Evolutionary conservation across 2,888 invertebrate genomes (phyloP).

Genomic region (Euplexia lucipara): DNA sequence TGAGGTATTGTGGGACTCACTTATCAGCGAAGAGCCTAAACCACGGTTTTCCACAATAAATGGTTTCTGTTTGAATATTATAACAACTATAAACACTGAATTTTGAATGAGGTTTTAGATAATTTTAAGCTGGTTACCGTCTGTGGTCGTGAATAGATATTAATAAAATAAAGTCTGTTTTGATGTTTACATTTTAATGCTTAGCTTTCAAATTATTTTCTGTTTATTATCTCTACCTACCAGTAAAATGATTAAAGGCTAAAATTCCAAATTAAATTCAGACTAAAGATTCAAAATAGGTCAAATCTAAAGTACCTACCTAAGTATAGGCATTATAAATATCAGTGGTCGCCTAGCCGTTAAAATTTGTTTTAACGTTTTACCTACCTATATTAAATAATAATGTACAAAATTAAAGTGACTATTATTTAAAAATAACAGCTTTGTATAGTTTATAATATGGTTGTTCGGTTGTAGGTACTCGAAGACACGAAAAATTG

Average conservation of each 20-base stretch:
- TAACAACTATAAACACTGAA: slow-evolving; percentile 16
- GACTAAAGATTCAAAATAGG: too few species aligned
- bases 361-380: too few species aligned
- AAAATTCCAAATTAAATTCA: neutral
- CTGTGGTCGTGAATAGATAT: slow-evolving; percentile 24
- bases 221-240: neutral
- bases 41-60: slow-evolving; percentile 12
- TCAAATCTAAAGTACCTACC: too few species aligned
- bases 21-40: slow-evolving; percentile 7
- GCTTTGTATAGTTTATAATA: too few species aligned
- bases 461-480: too few species aligned
- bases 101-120: slow-evolving; percentile 19
- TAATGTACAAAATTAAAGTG: too few species aligned
- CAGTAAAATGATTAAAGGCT: neutral
- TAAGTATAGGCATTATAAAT: too few species aligned
- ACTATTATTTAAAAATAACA: too few species aligned
- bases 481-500: too few species aligned
- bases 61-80: slow-evolving; percentile 27
- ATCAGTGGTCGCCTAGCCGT: too few species aligned
- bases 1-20: slow-evolving; percentile 4
- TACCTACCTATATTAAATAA: too few species aligned
- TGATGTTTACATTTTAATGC: neutral
- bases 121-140: slow-evolving; percentile 5
- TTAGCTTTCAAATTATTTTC: neutral
- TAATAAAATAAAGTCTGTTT: neutral